Conservation (phyloP, 2,113 vertebrate species). For the Psephotus haematonotus region DNA sequence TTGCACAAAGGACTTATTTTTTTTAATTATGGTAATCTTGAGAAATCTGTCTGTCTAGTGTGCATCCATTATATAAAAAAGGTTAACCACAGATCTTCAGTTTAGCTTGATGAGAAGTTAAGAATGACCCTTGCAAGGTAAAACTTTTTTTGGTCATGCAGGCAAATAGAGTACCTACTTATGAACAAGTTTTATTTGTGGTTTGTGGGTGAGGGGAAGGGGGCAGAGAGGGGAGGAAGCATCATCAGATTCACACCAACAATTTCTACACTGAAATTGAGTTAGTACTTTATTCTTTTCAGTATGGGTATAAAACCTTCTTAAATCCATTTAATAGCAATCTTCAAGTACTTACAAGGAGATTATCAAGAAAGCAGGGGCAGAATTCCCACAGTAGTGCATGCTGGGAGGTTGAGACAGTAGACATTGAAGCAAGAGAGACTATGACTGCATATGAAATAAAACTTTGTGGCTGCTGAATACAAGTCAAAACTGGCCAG, state of each 20-base stretch:
- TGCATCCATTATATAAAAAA: neutral
- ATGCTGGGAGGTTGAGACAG: neutral
- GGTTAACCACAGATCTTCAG: neutral
- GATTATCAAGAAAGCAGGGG: neutral
- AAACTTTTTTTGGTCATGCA: neutral
- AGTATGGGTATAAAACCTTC: neutral
- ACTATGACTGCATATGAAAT: neutral
- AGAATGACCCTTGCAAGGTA: neutral
- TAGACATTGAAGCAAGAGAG: neutral
- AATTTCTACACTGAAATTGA: neutral
- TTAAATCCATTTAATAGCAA: neutral
- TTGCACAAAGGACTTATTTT: neutral
- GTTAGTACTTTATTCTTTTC: neutral
- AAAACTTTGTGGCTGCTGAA: neutral
- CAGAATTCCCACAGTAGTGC: neutral
- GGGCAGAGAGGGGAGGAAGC: neutral
- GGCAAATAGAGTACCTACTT: neutral
- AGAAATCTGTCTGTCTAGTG: neutral
- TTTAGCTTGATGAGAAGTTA: neutral
- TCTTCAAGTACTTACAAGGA: neutral
- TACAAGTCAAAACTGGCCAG: neutral
- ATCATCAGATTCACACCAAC: neutral
- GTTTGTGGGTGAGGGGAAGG: neutral
- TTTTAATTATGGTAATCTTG: neutral
- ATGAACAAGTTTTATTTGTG: neutral